These are phyloP conservation scores for Zoanthus sansibaricus DNA, from an alignment of 92 coral and sea anemone genomes.

Conservation along the genomic window DNA sequence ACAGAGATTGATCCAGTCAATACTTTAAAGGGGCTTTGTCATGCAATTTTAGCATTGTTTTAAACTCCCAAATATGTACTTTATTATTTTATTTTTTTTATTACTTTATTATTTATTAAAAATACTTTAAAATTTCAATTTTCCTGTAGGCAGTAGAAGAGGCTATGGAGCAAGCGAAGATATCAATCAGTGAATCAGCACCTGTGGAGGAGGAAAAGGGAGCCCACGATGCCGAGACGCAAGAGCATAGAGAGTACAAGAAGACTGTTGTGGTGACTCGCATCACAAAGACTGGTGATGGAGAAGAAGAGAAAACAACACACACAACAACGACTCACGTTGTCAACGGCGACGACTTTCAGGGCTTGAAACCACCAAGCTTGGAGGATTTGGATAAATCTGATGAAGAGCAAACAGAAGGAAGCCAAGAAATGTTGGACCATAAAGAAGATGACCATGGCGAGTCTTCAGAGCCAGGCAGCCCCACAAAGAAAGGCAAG, in stretches of 20 bases:
- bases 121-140: neutral
- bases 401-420: constrained; percentile 29
- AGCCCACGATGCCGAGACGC: constrained; percentile 32
- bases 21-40: too few species aligned
- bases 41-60: too few species aligned
- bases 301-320: constrained; percentile 30
- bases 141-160: constrained; percentile 35
- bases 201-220: constrained; percentile 43
- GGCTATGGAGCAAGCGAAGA: constrained; percentile 35
- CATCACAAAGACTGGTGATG: constrained; percentile 31
- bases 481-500: constrained; percentile 45
- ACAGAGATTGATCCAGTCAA: too few species aligned
- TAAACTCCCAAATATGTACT: too few species aligned
- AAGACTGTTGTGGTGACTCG: constrained; percentile 40
- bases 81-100: too few species aligned
- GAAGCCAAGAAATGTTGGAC: constrained; percentile 36
- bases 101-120: neutral
- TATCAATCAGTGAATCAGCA: constrained; percentile 31
- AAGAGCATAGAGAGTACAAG: constrained; percentile 38
- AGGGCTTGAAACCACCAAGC: constrained; percentile 39
- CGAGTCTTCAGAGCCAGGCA: constrained; percentile 38
- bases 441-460: constrained; percentile 32
- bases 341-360: constrained; percentile 34
- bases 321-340: constrained; percentile 30
- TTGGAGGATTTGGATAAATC: constrained; percentile 31